phyloP scores from a whole-genome alignment of 2,888 invertebrate species.

The Pseudeuparius sepicola region DNA sequence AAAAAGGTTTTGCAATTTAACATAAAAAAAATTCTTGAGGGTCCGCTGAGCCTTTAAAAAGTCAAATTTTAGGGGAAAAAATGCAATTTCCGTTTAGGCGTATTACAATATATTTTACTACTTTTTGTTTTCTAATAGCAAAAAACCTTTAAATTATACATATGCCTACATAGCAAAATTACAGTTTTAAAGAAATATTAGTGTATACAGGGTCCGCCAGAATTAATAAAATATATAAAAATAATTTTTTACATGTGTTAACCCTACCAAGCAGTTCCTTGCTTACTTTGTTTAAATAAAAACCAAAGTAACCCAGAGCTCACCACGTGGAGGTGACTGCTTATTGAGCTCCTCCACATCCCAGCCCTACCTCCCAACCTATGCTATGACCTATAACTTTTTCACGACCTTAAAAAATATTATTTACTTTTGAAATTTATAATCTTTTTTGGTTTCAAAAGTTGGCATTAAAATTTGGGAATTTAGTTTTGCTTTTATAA shows the following conservation, averaged over 20 bases:
- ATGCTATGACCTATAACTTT: slow-evolving; percentile 6
- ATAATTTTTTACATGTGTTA: too few species aligned
- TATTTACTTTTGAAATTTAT: slow-evolving; percentile 6
- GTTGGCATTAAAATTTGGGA: too few species aligned
- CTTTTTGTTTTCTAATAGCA: too few species aligned
- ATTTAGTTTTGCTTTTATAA: slow-evolving; percentile 7
- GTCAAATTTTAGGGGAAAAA: slow-evolving; percentile 7
- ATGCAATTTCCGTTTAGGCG: slow-evolving; percentile 3
- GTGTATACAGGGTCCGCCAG: too few species aligned
- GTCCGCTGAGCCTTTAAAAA: too few species aligned
- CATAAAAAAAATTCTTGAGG: slow-evolving; percentile 5
- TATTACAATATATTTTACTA: too few species aligned
- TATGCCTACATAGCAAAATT: too few species aligned
- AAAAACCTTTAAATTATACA: too few species aligned
- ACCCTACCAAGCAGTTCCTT: too few species aligned
- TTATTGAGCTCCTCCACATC: slow-evolving; percentile 7
- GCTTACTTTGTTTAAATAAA: slow-evolving; percentile 5
- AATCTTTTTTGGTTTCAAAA: slow-evolving; percentile 1
- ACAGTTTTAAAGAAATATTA: too few species aligned
- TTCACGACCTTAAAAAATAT: slow-evolving; percentile 5
- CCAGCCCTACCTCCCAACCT: slow-evolving; percentile 5
- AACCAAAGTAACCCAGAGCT: slow-evolving; percentile 7
- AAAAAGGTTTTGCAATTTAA: slow-evolving; percentile 6
- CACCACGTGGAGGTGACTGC: slow-evolving; percentile 7
- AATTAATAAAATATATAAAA: too few species aligned